These are phyloP conservation scores for Argya squamiceps DNA, from an alignment of 2,797 vertebrate species.

Conservation along the genomic window DNA sequence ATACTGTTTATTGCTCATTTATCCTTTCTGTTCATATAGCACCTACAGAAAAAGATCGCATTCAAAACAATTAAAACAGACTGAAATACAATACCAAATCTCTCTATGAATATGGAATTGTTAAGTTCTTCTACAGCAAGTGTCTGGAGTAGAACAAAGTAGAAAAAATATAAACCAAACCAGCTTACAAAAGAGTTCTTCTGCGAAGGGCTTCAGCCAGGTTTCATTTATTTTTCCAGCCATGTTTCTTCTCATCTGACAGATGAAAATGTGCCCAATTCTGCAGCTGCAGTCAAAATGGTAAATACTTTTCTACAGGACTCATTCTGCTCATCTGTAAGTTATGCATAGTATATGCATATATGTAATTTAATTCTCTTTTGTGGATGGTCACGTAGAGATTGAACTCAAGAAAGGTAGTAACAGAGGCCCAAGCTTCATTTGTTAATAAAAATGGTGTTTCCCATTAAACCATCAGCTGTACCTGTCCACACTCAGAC, in stretches of 20 bases:
- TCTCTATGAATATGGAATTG: not conserved
- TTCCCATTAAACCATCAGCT: not conserved
- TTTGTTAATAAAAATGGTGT: not conserved
- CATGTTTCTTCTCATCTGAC: not conserved
- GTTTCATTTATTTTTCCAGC: not conserved
- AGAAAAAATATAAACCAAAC: not conserved
- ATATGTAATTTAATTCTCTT: not conserved
- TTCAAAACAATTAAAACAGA: not conserved
- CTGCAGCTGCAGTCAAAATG: constrained; percentile 9
- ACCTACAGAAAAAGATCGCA: not conserved
- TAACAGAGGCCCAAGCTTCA: not conserved
- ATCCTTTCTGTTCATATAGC: not conserved
- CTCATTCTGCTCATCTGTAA: not conserved
- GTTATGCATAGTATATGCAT: not conserved
- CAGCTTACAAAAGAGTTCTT: not conserved
- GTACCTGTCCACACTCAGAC: not conserved
- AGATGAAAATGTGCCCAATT: not conserved
- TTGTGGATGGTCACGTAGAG: not conserved
- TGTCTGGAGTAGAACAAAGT: not conserved
- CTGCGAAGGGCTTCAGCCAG: not conserved
- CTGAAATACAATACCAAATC: not conserved
- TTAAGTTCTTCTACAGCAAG: not conserved
- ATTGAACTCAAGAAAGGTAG: not conserved
- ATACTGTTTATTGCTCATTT: not conserved
- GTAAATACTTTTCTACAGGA: not conserved